Base-by-base conservation (phyloP, 37 sponge, comb jelly and placozoan species). In the Hormiphora californensis region DNA sequence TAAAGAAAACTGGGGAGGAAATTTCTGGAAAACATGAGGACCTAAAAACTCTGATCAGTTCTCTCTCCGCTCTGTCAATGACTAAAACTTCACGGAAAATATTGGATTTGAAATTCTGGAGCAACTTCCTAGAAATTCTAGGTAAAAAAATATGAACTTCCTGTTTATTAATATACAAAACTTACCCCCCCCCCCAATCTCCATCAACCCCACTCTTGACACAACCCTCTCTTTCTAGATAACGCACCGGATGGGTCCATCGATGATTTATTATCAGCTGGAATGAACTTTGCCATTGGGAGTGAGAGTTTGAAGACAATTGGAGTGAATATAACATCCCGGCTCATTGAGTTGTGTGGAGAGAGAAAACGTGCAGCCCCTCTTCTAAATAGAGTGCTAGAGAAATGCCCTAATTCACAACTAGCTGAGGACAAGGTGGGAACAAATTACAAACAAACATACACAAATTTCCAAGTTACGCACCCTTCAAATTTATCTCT, bases 221-320 rank as follows among this genome's bases (percentile, higher is more conserved):
- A n/a, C n/a, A n/a, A n/a, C n/a, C n/a, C n/a, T n/a, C n/a, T n/a
- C n/a, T n/a, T n/a, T n/a, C n/a, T n/a, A n/a, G n/a, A n/a, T n/a
- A n/a, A n/a, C n/a, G n/a, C n/a, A n/a, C n/a, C n/a, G n/a, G n/a
- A n/a, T n/a, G n/a, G n/a, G n/a, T n/a, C n/a, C n/a, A 73, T 73
- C 7, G 81, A 73, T 28, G 81, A 73, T 19, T 9, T 73, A 0
- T 17, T 73, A 28, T 43, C 81, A 22, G 81, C 81, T 41, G 81
- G 81, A 19, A 73, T 73, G 81, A 73, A 73, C 81, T 73, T 73
- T 19, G 43, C 81, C 4, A n/a, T 73, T 19, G 81, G 43, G n/a
- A 73, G 81, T 30, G 23, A 43, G 21, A 73, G 23, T 46, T 7
- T 73, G 44, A 22, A 22, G 8, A 28, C 40, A n/a, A 43, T 43